Conservation (phyloP, 2,888 invertebrate genomes). For the Monochamus alternatus region DNA sequence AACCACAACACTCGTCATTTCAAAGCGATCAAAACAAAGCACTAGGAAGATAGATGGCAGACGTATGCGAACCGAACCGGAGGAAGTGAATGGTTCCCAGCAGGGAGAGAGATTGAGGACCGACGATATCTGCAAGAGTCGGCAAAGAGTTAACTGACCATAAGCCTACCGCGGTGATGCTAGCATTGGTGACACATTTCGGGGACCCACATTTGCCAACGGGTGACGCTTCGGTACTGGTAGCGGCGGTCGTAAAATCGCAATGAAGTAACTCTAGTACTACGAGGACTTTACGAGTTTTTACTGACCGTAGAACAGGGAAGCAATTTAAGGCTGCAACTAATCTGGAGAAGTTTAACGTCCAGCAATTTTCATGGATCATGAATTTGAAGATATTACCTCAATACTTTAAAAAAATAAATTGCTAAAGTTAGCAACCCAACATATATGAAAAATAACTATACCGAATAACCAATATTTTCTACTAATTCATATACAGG, state of each 20-base stretch:
- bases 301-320: neutral
- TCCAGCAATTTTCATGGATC: neutral
- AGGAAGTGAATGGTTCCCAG: constrained; percentile 48
- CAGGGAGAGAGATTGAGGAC: constrained; percentile 39
- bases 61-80: constrained; percentile 23
- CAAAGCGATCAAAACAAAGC: constrained; percentile 27
- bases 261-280: neutral
- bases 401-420: too few relatives aligned
- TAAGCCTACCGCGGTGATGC: constrained; percentile 39
- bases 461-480: too few relatives aligned
- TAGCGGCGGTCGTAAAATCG: neutral
- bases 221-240: constrained; percentile 3
- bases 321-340: neutral
- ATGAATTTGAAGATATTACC: neutral
- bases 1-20: constrained; percentile 29
- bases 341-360: neutral
- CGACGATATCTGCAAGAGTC: constrained; percentile 48
- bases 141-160: constrained; percentile 44
- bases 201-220: constrained; percentile 55
- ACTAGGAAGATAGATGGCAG: constrained; percentile 6
- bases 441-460: too few relatives aligned
- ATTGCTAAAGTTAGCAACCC: too few relatives aligned
- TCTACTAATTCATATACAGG: too few relatives aligned
- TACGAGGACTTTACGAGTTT: neutral
- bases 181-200: constrained; percentile 57